Conservation (phyloP, 2,797 vertebrate genomes). For the Anguilla marmorata region DNA sequence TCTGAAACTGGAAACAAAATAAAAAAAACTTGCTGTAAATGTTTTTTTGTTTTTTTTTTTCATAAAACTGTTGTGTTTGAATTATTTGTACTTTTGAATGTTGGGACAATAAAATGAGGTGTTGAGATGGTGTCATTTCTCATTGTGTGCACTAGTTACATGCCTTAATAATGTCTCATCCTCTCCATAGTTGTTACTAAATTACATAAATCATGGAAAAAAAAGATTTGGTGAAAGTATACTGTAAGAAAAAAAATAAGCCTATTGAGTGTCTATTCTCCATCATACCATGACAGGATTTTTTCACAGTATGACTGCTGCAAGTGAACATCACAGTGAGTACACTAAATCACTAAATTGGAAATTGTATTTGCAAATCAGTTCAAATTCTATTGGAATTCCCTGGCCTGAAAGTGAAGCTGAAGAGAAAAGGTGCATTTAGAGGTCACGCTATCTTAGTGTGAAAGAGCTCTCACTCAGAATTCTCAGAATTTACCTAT, state of each 20-base stretch:
- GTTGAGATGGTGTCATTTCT: conserved; percentile 88
- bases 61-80: conserved; percentile 99
- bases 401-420: background rate
- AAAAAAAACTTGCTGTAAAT: conserved; percentile 96
- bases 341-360: background rate
- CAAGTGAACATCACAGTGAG: background rate
- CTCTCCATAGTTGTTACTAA: background rate
- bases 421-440: background rate
- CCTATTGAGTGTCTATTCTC: background rate
- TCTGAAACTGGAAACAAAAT: conserved; percentile 94
- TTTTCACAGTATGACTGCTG: background rate
- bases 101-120: conserved; percentile 99
- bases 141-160: conserved; percentile 44
- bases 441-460: background rate
- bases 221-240: background rate
- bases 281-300: background rate
- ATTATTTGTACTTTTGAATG: conserved; percentile 99
- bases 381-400: background rate
- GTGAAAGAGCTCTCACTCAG: background rate
- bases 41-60: conserved; percentile 83
- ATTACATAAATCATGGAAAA: background rate
- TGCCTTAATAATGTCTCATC: background rate
- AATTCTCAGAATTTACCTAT: background rate
- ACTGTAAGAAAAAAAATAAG: background rate
- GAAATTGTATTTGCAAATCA: background rate